Evolutionary conservation across 2,113 vertebrate genomes (phyloP).

Genomic region (Aldabrachelys gigantea): DNA sequence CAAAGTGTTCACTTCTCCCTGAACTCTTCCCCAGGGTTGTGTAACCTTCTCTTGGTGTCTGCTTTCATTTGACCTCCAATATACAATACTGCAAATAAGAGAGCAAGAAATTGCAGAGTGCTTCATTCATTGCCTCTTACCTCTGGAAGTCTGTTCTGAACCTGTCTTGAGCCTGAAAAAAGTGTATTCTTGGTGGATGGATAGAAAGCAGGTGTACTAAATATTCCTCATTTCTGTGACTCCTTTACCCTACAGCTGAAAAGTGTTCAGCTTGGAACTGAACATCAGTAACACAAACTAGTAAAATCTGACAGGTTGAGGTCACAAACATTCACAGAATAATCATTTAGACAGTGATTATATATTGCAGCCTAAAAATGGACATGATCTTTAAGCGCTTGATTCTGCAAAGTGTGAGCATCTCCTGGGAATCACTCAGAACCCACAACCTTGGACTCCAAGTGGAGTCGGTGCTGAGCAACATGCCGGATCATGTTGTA

Average conservation of each 20-base stretch:
- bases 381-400: neutral
- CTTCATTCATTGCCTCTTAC: slow-evolving; percentile 52
- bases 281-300: slow-evolving; percentile 58
- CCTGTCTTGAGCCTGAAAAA: slow-evolving; percentile 42
- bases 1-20: neutral
- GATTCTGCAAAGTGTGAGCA: neutral
- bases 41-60: slow-evolving; percentile 33
- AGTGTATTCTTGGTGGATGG: slow-evolving; percentile 10
- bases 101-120: slow-evolving; percentile 22
- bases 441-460: neutral
- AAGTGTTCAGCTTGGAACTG: slow-evolving; percentile 59
- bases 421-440: slow-evolving; percentile 14
- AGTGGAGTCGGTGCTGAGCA: neutral
- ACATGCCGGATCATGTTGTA: neutral
- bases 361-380: slow-evolving; percentile 9
- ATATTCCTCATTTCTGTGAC: slow-evolving; percentile 28
- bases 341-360: slow-evolving; percentile 66
- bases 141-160: slow-evolving; percentile 16
- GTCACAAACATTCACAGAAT: slow-evolving; percentile 36
- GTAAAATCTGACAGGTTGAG: slow-evolving; percentile 61
- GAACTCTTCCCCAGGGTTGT: slow-evolving; percentile 5
- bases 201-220: slow-evolving; percentile 66
- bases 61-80: slow-evolving; percentile 6
- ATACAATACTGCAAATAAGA: slow-evolving; percentile 11
- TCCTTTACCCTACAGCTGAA: slow-evolving; percentile 52